phyloP scores from a whole-genome alignment of 2,888 invertebrate genomes.

The Melinaea menophilus region DNA sequence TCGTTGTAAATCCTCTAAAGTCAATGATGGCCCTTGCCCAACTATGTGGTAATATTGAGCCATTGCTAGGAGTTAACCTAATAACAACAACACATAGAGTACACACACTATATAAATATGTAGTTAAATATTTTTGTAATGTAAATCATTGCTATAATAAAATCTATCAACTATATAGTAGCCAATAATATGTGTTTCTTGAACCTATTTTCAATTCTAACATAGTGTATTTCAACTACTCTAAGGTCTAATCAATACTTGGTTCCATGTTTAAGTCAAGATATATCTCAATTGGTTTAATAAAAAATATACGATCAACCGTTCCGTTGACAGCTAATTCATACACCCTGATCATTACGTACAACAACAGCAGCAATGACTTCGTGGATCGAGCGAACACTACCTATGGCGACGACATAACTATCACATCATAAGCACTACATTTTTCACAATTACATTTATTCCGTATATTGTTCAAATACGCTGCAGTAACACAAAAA shows the following conservation, averaged over 20 bases:
- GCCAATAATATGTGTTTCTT: neutral
- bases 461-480: constrained; percentile 31
- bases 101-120: constrained; percentile 6
- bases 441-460: constrained; percentile 39
- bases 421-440: constrained; percentile 36
- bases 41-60: constrained; percentile 84
- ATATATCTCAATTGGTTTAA: neutral
- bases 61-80: constrained; percentile 76
- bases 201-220: neutral
- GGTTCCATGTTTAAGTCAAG: neutral
- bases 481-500: constrained; percentile 25
- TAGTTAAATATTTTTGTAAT: neutral
- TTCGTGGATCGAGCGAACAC: constrained; percentile 60
- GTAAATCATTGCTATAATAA: no score
- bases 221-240: neutral
- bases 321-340: constrained; percentile 59
- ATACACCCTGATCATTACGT: constrained; percentile 62
- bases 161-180: neutral
- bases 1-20: constrained; percentile 80
- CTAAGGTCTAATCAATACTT: constrained; percentile 1
- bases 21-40: constrained; percentile 75
- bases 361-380: constrained; percentile 63
- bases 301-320: constrained; percentile 36
- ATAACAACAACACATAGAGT: constrained; percentile 32
- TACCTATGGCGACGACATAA: constrained; percentile 67